phyloP scores from a whole-genome alignment of 2,113 vertebrate species.

The Centrocercus urophasianus region DNA sequence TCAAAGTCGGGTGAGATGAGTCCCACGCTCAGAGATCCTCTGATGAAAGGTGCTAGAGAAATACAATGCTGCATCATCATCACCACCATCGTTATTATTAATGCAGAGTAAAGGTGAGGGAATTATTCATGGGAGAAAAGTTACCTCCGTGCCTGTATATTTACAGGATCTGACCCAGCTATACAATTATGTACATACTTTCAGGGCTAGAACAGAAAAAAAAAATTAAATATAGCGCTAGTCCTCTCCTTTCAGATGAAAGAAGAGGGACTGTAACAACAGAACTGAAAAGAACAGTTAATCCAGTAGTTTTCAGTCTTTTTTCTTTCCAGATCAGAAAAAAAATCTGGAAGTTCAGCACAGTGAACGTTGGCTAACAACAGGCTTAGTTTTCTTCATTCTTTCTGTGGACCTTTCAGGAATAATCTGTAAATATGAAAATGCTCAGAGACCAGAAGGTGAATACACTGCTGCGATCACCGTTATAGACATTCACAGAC shows the following conservation, averaged over 20 bases:
- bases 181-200: background rate
- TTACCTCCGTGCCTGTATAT: background rate
- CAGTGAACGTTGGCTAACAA: background rate
- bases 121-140: slow-evolving; percentile 14
- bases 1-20: slow-evolving; percentile 62
- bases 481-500: background rate
- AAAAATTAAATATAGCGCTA: background rate
- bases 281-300: background rate
- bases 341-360: background rate
- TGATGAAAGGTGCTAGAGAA: slow-evolving; percentile 61
- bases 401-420: background rate
- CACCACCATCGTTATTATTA: background rate
- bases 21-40: slow-evolving; percentile 53
- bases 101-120: slow-evolving; percentile 55
- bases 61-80: background rate
- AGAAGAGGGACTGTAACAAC: background rate
- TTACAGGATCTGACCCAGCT: background rate
- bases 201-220: background rate
- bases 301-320: background rate
- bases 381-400: background rate
- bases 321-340: background rate
- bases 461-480: background rate
- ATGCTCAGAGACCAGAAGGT: background rate
- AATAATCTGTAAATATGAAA: accelerated
- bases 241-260: background rate